phyloP scores from a whole-genome alignment of 2,113 vertebrate species.

The Tiliqua scincoides region DNA sequence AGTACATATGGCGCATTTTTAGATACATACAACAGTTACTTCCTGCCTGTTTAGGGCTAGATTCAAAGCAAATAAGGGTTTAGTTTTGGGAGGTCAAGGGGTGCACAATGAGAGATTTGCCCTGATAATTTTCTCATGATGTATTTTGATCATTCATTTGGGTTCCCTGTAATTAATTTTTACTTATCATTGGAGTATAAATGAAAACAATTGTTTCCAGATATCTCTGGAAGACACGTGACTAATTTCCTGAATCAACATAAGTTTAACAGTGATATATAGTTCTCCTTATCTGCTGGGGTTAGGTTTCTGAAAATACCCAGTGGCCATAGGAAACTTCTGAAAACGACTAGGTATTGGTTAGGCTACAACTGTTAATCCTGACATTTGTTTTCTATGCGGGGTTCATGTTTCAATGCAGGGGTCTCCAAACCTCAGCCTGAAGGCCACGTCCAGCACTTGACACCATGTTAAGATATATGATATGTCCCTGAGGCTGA shows the following conservation, averaged over 20 bases:
- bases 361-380: background rate
- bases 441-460: too few species aligned
- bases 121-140: background rate
- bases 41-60: background rate
- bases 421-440: too few species aligned
- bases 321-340: too few species aligned
- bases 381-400: background rate
- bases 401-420: too few species aligned
- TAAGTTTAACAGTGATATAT: rapidly evolving
- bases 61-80: background rate
- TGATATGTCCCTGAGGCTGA: too few species aligned
- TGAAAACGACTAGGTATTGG: background rate
- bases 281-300: too few species aligned
- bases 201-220: background rate
- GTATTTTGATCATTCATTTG: background rate
- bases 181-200: background rate
- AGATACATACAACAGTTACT: background rate
- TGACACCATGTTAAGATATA: too few species aligned
- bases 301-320: too few species aligned
- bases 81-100: background rate
- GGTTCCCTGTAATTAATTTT: background rate
- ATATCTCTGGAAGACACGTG: background rate
- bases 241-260: background rate
- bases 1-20: background rate
- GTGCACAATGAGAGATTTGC: background rate